Conservation (phyloP, 2,888 invertebrate genomes). For the Nebria salina region DNA sequence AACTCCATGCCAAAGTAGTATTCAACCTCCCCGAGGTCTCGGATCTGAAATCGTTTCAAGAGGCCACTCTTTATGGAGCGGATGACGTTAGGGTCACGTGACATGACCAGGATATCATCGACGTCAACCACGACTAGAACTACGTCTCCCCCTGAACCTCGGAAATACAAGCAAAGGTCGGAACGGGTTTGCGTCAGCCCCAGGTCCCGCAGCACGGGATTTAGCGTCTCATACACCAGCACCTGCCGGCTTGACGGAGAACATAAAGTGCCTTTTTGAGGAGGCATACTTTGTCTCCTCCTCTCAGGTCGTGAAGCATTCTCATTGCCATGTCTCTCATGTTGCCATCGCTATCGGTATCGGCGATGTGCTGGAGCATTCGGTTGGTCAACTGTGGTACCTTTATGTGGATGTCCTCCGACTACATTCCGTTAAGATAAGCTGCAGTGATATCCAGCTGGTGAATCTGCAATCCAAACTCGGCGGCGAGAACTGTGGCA, state of each 20-base stretch:
- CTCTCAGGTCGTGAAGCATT: neutral
- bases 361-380: conserved; percentile 28
- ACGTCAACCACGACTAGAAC: conserved; percentile 43
- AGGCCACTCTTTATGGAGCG: neutral
- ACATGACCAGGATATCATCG: conserved; percentile 38
- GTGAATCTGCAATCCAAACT: neutral
- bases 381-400: conserved; percentile 17
- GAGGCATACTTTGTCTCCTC: conserved; percentile 19
- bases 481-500: conserved; percentile 43
- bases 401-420: conserved; percentile 9
- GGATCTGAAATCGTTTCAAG: neutral
- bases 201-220: neutral
- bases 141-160: conserved; percentile 14
- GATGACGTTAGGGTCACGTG: conserved; percentile 48
- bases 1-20: neutral
- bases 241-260: conserved; percentile 44
- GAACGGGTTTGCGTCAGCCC: neutral
- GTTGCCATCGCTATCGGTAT: neutral
- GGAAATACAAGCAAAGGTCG: neutral
- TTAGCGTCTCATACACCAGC: conserved; percentile 46
- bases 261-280: conserved; percentile 46
- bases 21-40: neutral
- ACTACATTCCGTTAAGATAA: neutral
- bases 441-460: neutral
- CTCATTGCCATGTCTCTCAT: neutral